A percentile compares a stretch with the other conserved stretches of the same genome.
Conservation (phyloP, 2,113 vertebrate genomes). For the Scortum barcoo region DNA sequence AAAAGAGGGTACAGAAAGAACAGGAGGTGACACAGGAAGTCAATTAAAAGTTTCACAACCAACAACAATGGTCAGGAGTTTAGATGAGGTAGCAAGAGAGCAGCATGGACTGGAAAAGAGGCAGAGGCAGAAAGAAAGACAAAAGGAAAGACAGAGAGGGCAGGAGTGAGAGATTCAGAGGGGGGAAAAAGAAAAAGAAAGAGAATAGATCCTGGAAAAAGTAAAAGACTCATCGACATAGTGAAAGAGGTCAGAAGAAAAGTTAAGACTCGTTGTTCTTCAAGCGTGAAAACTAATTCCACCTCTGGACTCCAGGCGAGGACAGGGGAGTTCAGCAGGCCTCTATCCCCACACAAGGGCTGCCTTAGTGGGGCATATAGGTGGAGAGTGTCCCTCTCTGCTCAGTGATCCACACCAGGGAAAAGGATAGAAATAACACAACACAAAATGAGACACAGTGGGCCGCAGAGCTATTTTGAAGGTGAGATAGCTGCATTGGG, state of each 20-base stretch:
- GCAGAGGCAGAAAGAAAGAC: slow-evolving; percentile 7
- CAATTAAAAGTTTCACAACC: slow-evolving; percentile 64
- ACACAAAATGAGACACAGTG: background rate
- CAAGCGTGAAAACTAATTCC: slow-evolving; percentile 78
- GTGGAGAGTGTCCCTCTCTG: slow-evolving; percentile 27
- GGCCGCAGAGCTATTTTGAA: slow-evolving; percentile 13
- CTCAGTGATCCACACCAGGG: slow-evolving; percentile 44
- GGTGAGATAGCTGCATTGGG: background rate
- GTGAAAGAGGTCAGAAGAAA: slow-evolving; percentile 64
- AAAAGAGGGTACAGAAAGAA: slow-evolving; percentile 37
- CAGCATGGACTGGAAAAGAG: slow-evolving; percentile 34
- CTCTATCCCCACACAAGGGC: slow-evolving; percentile 11
- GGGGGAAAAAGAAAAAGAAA: background rate
- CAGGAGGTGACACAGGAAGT: slow-evolving; percentile 41
- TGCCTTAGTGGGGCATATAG: slow-evolving; percentile 49
- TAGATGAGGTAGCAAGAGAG: slow-evolving; percentile 22
- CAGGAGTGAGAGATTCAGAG: slow-evolving; percentile 19
- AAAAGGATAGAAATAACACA: slow-evolving; percentile 3
- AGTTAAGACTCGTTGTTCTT: slow-evolving; percentile 61
- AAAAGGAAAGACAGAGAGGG: slow-evolving; percentile 14
- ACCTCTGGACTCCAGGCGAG: slow-evolving; percentile 66
- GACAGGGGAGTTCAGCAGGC: slow-evolving; percentile 26
- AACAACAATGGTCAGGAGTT: slow-evolving; percentile 54
- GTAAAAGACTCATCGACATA: slow-evolving; percentile 43
- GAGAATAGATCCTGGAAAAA: slow-evolving; percentile 48